phyloP scores from a whole-genome alignment of 2,888 invertebrate species.

The Meteorus cinctellus region DNA sequence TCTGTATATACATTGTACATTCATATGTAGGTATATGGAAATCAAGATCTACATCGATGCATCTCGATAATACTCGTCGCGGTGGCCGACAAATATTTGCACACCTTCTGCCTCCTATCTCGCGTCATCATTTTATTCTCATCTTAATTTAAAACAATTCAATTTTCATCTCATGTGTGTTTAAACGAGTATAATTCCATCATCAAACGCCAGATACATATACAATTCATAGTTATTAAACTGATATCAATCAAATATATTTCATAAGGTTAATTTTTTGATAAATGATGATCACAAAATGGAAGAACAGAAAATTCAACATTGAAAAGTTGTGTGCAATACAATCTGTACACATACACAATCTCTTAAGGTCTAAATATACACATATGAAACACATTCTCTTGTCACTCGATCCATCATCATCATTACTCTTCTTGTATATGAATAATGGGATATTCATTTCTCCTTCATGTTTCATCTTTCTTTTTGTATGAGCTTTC shows the following conservation, averaged over 20 bases:
- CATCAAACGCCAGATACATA: no score
- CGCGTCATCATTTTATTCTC: conserved; percentile 38
- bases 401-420: conserved; percentile 35
- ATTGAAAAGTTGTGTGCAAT: background rate
- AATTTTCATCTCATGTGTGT: background rate
- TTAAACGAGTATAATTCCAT: no score
- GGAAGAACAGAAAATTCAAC: background rate
- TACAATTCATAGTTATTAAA: background rate
- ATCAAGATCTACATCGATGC: conserved; percentile 28
- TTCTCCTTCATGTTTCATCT: conserved; percentile 18
- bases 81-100: conserved; percentile 53
- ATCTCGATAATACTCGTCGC: conserved; percentile 38
- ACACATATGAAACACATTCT: conserved; percentile 12
- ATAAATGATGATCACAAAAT: background rate
- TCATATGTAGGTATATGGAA: conserved; percentile 12
- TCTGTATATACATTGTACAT: conserved; percentile 22
- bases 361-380: background rate
- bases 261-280: background rate
- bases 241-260: conserved; percentile 11
- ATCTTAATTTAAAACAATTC: conserved; percentile 36
- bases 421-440: conserved; percentile 35
- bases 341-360: background rate
- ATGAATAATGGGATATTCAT: conserved; percentile 38
- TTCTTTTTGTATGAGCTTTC: conserved; percentile 26
- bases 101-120: conserved; percentile 41